phyloP scores from a whole-genome alignment of 1,140 invertebrate species.

The Neotoxoptera formosana region DNA sequence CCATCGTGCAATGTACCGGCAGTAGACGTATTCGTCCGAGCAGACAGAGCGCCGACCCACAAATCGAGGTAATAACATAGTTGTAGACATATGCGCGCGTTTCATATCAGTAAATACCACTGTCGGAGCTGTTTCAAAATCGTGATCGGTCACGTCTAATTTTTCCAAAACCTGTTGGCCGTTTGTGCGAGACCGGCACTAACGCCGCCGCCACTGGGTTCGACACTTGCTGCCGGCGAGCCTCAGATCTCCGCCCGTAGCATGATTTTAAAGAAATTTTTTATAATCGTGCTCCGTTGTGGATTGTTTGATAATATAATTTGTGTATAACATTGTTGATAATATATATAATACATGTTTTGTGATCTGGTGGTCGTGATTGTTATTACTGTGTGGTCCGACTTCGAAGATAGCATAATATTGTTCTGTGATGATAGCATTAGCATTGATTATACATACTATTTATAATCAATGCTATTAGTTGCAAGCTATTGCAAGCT shows the following conservation, averaged over 20 bases:
- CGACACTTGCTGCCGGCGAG: not conserved
- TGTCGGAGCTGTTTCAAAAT: not conserved
- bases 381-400: not conserved
- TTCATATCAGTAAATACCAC: not conserved
- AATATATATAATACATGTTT: no score
- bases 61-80: not conserved
- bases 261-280: no score
- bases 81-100: not conserved
- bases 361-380: not conserved
- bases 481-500: no score
- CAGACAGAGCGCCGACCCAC: not conserved
- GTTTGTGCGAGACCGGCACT: not conserved
- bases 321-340: no score
- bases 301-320: no score
- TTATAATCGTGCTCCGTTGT: not conserved
- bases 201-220: not conserved
- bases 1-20: not conserved
- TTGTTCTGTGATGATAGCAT: no score
- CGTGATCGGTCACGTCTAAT: not conserved
- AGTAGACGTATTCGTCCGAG: not conserved
- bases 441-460: no score
- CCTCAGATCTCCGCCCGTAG: no score
- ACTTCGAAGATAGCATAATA: not conserved
- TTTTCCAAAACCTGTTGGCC: not conserved
- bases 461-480: no score